A percentile compares a stretch with the other conserved stretches of the same genome.
Conservation (phyloP, 2,797 vertebrate genomes). For the Eulemur coronatus region DNA sequence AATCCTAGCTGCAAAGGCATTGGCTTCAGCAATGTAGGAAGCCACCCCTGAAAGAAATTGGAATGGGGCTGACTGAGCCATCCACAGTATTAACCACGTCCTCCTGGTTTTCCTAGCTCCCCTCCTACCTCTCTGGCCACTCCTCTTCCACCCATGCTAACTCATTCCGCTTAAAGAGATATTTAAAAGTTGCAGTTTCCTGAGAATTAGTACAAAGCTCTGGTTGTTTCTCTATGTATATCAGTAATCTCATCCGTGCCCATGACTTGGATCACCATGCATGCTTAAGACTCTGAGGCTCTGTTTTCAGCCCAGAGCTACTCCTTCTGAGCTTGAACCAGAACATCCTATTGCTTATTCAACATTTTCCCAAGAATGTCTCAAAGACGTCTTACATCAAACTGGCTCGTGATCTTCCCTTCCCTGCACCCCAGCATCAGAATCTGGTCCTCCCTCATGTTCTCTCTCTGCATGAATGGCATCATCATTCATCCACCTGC, state of each 20-base stretch:
- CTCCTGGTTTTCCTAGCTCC: background rate
- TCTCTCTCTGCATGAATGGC: background rate
- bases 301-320: background rate
- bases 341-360: background rate
- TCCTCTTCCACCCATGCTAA: background rate
- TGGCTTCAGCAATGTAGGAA: background rate
- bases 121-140: background rate
- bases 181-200: background rate
- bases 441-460: background rate
- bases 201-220: background rate
- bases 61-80: background rate
- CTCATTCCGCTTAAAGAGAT: background rate
- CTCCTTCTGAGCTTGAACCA: background rate
- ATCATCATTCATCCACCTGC: background rate
- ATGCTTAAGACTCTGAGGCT: background rate
- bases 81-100: background rate
- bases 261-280: background rate
- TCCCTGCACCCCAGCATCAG: background rate
- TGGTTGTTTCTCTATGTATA: background rate
- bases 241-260: background rate
- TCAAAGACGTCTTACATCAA: background rate
- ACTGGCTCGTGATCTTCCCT: background rate
- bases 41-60: background rate
- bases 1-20: background rate
- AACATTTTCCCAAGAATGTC: background rate